phyloP scores from a whole-genome alignment of 2,888 invertebrate species.

The Ormyrus labotus region DNA sequence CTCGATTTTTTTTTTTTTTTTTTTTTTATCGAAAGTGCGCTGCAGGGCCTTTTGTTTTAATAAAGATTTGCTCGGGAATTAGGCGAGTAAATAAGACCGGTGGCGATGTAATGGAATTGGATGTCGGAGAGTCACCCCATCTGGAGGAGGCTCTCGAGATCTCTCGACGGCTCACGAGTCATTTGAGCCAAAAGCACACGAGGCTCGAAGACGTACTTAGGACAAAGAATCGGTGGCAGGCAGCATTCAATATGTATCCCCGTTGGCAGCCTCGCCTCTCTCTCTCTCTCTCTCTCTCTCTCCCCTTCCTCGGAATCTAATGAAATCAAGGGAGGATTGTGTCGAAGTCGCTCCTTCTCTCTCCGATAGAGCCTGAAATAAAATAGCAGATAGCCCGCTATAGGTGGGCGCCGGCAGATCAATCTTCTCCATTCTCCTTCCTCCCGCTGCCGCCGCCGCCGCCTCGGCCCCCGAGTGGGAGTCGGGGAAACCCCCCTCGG shows the following conservation, averaged over 20 bases:
- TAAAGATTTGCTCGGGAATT: background rate
- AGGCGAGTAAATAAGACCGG: too few species aligned
- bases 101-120: background rate
- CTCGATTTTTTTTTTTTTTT: too few species aligned
- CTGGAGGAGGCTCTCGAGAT: background rate
- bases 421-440: conserved; percentile 64
- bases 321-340: conserved; percentile 58
- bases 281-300: too few species aligned
- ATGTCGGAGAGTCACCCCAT: background rate
- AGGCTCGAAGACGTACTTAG: conserved; percentile 25
- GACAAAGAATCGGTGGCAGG: conserved; percentile 26
- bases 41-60: conserved; percentile 6
- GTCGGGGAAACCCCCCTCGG: background rate
- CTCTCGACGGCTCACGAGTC: conserved; percentile 22
- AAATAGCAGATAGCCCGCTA: conserved; percentile 59
- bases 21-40: too few species aligned
- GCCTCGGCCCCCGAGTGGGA: background rate
- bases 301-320: conserved; percentile 44
- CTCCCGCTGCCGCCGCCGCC: background rate
- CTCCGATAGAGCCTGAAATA: conserved; percentile 60
- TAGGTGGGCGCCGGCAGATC: conserved; percentile 61
- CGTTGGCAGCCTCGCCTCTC: too few species aligned
- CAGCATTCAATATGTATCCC: conserved; percentile 9
- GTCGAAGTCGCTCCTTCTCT: conserved; percentile 49
- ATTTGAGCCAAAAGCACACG: conserved; percentile 42